phyloP scores from a whole-genome alignment of 2,888 invertebrate species.

The Acronicta psi region DNA sequence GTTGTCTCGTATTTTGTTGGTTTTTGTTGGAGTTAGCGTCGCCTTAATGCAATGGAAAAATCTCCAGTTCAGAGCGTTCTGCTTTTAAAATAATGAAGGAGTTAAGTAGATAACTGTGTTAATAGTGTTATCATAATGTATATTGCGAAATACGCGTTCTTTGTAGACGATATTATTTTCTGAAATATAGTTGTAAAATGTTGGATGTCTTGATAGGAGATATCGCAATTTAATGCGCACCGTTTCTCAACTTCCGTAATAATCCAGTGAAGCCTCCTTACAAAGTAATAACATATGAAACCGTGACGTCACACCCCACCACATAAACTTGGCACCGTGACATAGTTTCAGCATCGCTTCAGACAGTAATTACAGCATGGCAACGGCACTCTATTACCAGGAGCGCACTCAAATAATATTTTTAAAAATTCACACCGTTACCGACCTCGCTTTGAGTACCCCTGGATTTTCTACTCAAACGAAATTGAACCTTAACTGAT shows the following conservation, averaged over 20 bases:
- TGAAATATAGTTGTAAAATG: too few species aligned
- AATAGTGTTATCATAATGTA: neutral
- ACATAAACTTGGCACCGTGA: conserved; percentile 63
- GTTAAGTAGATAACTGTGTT: conserved; percentile 10
- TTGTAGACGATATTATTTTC: neutral
- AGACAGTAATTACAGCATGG: conserved; percentile 73
- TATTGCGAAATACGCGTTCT: neutral
- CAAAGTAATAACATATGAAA: conserved; percentile 13
- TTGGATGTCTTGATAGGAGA: neutral
- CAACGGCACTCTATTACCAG: conserved; percentile 72
- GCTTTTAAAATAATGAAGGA: conserved; percentile 40
- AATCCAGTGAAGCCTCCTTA: neutral
- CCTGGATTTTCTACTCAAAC: conserved; percentile 49
- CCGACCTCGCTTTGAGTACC: conserved; percentile 63
- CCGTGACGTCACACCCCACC: conserved; percentile 9
- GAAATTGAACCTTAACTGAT: conserved; percentile 49
- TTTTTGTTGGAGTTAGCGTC: conserved; percentile 60
- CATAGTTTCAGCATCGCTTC: conserved; percentile 64
- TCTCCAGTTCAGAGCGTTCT: conserved; percentile 45
- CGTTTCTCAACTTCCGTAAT: conserved; percentile 19
- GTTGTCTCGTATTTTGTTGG: conserved; percentile 69
- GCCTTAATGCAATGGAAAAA: conserved; percentile 60
- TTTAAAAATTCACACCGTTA: conserved; percentile 82
- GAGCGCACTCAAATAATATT: conserved; percentile 80
- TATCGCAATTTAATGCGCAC: conserved; percentile 3